Percentiles rank a stretch among this genome's conserved stretches.
These are phyloP conservation scores for Ophiothrix spiculata DNA, from an alignment of 35 echinoderm and acorn worm genomes.

Conservation along the genomic window DNA sequence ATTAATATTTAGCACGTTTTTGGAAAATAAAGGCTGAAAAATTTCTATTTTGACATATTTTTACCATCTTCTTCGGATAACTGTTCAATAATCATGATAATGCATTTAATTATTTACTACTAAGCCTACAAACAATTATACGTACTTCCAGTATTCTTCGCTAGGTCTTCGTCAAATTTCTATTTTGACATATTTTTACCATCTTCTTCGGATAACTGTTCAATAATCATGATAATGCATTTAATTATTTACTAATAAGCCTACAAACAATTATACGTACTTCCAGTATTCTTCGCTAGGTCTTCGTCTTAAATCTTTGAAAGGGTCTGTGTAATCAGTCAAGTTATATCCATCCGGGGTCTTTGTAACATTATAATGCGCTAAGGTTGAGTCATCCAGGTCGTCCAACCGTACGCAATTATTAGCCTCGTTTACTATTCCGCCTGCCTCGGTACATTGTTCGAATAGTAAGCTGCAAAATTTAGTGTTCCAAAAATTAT, in stretches of 20 bases:
- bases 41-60: no score
- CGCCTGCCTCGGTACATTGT: slow-evolving; percentile 46
- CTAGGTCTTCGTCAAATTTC: slow-evolving; percentile 59
- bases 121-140: background rate
- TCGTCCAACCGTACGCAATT: slow-evolving; percentile 41
- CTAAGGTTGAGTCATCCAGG: slow-evolving; percentile 12
- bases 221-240: no score
- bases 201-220: no score
- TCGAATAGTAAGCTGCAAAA: slow-evolving; percentile 59
- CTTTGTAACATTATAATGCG: slow-evolving; percentile 59
- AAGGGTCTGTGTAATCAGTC: slow-evolving; percentile 63
- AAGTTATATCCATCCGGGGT: slow-evolving; percentile 43
- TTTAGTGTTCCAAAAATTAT: slow-evolving; percentile 63
- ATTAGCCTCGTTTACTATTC: slow-evolving; percentile 58
- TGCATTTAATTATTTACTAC: background rate
- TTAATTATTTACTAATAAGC: background rate
- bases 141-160: slow-evolving; percentile 98
- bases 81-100: no score
- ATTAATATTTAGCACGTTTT: no score
- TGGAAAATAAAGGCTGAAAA: no score
- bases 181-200: no score
- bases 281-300: slow-evolving; percentile 95
- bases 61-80: no score
- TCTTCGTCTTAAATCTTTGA: slow-evolving; percentile 22
- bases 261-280: slow-evolving; percentile 45